Evolutionary conservation across 2,797 vertebrate genomes (phyloP).

Genomic region (Pseudochirops corinnae): DNA sequence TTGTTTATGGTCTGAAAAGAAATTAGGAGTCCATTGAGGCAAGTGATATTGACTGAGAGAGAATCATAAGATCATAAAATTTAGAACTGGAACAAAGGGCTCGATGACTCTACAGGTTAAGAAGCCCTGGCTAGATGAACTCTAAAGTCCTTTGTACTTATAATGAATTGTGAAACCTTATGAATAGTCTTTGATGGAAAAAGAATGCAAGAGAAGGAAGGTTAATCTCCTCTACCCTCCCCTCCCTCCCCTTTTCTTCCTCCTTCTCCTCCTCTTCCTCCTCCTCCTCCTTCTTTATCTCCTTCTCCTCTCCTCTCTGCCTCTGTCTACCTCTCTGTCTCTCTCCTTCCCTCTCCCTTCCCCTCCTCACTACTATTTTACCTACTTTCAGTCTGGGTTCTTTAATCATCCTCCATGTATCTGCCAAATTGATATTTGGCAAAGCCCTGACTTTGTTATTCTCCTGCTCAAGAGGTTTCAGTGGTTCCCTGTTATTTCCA

Average conservation of each 20-base stretch:
- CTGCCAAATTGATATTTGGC: neutral
- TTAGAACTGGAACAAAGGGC: slow-evolving; percentile 6
- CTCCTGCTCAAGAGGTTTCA: neutral
- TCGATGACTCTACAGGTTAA: neutral
- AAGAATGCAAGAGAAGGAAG: neutral
- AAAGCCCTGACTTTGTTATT: neutral
- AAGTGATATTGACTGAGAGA: slow-evolving; percentile 24
- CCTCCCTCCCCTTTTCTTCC: no score
- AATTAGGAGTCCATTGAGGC: slow-evolving; percentile 49
- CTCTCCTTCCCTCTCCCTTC: neutral
- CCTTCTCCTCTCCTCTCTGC: no score
- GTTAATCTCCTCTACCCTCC: no score
- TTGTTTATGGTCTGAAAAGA: slow-evolving; percentile 25
- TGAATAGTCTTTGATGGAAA: neutral
- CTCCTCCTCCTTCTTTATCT: no score
- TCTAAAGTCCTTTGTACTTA: neutral
- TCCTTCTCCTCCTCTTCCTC: rapidly evolving
- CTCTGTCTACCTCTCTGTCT: neutral
- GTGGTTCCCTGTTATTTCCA: neutral
- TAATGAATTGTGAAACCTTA: neutral
- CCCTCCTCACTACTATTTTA: neutral
- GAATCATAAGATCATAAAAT: slow-evolving; percentile 14
- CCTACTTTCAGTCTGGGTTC: neutral
- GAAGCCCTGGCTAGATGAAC: neutral
- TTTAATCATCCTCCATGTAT: neutral